Evolutionary conservation across 2,113 vertebrate species (phyloP).

Genomic region (Strigops habroptila): DNA sequence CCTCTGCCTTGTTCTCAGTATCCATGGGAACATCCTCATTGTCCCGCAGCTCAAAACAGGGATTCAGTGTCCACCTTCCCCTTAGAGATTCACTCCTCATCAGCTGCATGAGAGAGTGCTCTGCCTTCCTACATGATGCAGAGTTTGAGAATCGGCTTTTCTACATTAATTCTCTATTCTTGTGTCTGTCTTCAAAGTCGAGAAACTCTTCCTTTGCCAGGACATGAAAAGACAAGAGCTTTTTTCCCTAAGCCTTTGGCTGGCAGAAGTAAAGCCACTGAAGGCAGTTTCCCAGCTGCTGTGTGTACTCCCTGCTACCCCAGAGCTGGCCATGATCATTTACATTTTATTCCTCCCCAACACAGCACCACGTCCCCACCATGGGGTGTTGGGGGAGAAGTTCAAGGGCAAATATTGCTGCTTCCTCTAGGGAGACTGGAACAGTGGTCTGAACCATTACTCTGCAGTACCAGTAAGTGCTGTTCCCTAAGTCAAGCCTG

Average conservation of each 20-base stretch:
- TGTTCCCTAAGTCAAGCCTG: neutral
- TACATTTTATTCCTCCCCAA: neutral
- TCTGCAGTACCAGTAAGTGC: neutral
- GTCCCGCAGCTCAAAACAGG: neutral
- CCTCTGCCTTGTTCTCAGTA: slow-evolving; percentile 30
- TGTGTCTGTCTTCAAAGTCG: neutral
- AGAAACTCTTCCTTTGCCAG: neutral
- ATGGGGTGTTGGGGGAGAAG: neutral
- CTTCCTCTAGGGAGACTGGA: neutral
- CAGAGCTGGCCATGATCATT: neutral
- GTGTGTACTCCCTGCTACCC: neutral
- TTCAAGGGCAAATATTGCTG: neutral
- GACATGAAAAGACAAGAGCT: neutral
- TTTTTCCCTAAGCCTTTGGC: neutral
- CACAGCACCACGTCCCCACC: neutral
- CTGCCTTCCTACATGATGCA: neutral
- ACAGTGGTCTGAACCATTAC: neutral
- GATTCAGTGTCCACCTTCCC: slow-evolving; percentile 26
- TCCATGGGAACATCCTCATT: slow-evolving; percentile 45
- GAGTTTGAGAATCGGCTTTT: neutral
- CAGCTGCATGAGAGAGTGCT: neutral
- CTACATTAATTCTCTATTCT: neutral
- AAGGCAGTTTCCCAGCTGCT: neutral
- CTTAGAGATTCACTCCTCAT: slow-evolving; percentile 36
- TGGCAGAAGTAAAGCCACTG: neutral